These are phyloP conservation scores for Papilio demoleus DNA, from an alignment of 2,888 invertebrate genomes.

Conservation along the genomic window DNA sequence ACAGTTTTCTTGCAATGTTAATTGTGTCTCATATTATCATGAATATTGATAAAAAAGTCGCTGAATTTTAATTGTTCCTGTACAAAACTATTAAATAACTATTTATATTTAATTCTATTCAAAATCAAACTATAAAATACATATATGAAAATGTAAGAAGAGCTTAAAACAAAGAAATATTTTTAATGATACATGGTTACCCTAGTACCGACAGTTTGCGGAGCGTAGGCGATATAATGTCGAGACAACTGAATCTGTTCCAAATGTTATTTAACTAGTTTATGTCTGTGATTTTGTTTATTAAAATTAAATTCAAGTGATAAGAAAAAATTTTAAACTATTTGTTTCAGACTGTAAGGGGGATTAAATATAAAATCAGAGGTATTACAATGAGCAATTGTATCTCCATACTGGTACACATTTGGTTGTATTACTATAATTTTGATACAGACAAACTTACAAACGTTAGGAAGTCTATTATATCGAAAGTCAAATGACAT, in stretches of 20 bases:
- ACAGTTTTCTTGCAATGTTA: too few species aligned
- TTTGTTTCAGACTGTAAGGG: too few species aligned
- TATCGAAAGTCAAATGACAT: neutral
- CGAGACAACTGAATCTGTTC: constrained; percentile 21
- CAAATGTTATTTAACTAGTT: constrained; percentile 17
- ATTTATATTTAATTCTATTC: neutral
- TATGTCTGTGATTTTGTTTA: constrained; percentile 14
- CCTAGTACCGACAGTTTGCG: constrained; percentile 4
- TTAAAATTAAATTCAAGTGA: neutral
- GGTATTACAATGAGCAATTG: too few species aligned
- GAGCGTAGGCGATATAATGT: constrained; percentile 23
- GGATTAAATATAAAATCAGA: too few species aligned
- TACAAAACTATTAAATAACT: too few species aligned
- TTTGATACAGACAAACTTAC: neutral
- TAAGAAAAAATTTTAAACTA: too few species aligned
- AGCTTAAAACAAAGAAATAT: neutral
- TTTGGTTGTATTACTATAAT: neutral
- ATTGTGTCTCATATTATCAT: too few species aligned
- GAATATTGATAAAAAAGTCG: too few species aligned
- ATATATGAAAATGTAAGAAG: neutral
- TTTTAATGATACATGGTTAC: neutral
- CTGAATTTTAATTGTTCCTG: too few species aligned
- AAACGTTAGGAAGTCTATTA: neutral
- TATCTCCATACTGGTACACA: too few species aligned
- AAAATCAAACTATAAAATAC: neutral